Conservation (phyloP, 2,113 vertebrate species). For the Jaculus jaculus region DNA sequence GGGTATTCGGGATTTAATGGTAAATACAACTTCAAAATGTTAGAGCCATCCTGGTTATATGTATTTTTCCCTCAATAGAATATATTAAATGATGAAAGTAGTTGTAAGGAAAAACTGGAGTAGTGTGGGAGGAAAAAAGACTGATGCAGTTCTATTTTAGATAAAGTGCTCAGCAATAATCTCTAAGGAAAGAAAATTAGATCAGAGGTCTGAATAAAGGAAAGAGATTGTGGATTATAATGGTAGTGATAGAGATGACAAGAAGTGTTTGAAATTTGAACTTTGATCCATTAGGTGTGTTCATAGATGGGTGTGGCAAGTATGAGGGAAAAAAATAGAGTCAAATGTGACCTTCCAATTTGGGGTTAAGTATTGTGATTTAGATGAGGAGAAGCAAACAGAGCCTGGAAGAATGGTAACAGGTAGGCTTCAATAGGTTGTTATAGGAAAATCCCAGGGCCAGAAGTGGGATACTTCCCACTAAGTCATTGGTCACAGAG, state of each 20-base stretch:
- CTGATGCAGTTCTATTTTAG: not conserved
- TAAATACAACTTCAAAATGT: slow-evolving; percentile 10
- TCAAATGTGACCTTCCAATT: not conserved
- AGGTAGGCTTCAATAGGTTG: too few relatives aligned
- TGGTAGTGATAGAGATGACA: not conserved
- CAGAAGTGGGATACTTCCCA: too few relatives aligned
- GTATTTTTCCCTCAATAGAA: slow-evolving; percentile 10
- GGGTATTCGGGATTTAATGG: not conserved
- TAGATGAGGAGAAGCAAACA: not conserved
- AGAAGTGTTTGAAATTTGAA: slow-evolving; percentile 27
- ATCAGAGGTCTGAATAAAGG: slow-evolving; percentile 7
- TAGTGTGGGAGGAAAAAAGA: not conserved
- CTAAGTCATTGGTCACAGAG: too few relatives aligned
- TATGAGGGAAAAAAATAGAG: not conserved
- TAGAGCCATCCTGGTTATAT: not conserved
- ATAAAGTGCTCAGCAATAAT: not conserved
- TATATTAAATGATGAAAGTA: slow-evolving; percentile 32
- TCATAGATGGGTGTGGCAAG: not conserved
- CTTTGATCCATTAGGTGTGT: not conserved
- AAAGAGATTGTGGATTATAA: not conserved
- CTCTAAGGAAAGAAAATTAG: not conserved
- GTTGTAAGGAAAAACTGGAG: not conserved
- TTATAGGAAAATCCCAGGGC: too few relatives aligned
- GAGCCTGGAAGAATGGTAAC: not conserved
- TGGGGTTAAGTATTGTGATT: not conserved